Base-by-base conservation (phyloP, 2,888 invertebrate species). In the Aromia moschata region DNA sequence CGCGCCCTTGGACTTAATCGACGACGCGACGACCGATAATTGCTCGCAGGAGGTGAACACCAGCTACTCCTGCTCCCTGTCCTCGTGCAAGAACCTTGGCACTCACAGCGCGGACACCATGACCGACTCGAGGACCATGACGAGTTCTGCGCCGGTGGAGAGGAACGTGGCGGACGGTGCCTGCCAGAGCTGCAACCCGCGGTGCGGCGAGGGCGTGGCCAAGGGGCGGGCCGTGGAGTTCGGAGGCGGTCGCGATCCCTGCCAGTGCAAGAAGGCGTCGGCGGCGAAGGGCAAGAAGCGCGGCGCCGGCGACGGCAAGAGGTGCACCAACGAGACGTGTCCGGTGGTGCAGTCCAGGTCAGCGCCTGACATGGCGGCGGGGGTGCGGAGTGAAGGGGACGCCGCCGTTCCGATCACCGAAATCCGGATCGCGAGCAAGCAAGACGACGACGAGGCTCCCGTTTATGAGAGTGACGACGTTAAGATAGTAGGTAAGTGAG, bases 31-130 rank as follows among this genome's bases (percentile, higher is more conserved):
- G n/a, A 18, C 20, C 0, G 17, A 33, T 9, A 53, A 33, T 30
- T 52, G 46, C 12, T 56, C 51, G 2, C 60, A 56, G 20, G 55
- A 56, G 10, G 41, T 52, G 2, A 60, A 41, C 36, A 56, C 33
- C 30, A 54, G 43, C 30, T 54, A 40, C 17, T 47, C 33, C n/a
- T 41, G 47, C 10, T 46, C 44, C 4, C 25, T 25, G 5, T 45
- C 25, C 4, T 45, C 45, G 12, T 46, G 46, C 16, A 46, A 46
- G 9, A 44, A 44, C 17, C 5, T 10, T 1, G 1, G 7, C 1
- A 33, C 33, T 31, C 31, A 46, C 15, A 46, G 25, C 16, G 11
- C n/a, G 5, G 11, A 40, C 17, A 40, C 15, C 7, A 33, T 33
- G 33, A 33, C 33, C 33, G 33, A 7, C 11, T 10, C 33, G 7